Conservation (phyloP, 1,140 invertebrate species). For the Hesperophylax magnus region DNA sequence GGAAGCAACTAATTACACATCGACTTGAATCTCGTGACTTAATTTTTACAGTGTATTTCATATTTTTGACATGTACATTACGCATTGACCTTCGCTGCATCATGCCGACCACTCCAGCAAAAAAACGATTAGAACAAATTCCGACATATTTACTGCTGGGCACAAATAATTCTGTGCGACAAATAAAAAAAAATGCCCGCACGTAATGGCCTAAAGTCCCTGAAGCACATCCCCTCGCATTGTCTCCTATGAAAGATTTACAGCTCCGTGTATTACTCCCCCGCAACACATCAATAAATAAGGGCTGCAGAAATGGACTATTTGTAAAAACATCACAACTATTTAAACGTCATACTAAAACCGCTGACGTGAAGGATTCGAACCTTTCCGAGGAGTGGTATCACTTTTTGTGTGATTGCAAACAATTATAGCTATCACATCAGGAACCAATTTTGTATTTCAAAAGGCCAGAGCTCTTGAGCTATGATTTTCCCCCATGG, state of each 20-base stretch:
- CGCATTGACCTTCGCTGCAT: conserved; percentile 1
- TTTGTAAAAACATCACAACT: too few relatives aligned
- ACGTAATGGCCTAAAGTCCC: conserved; percentile 17
- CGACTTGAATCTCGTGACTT: too few relatives aligned
- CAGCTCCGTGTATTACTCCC: conserved; percentile 9
- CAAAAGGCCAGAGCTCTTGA: too few relatives aligned
- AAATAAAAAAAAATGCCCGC: conserved; percentile 25
- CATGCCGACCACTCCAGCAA: background rate
- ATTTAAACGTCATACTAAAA: too few relatives aligned
- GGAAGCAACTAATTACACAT: too few relatives aligned
- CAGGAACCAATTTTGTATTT: too few relatives aligned
- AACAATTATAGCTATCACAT: too few relatives aligned
- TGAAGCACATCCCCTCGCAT: background rate
- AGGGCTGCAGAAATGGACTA: background rate
- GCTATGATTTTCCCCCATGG: too few relatives aligned
- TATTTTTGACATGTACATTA: background rate
- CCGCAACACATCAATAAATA: conserved; percentile 21
- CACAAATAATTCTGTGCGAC: conserved; percentile 2
- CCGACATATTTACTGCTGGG: conserved; percentile 10
- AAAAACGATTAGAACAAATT: conserved; percentile 1
- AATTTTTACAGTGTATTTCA: too few relatives aligned
- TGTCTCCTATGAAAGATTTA: conserved; percentile 16
- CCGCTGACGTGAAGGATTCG: too few relatives aligned
- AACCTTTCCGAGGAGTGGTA: too few relatives aligned
- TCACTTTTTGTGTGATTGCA: too few relatives aligned